Conservation (phyloP, 2,797 vertebrate genomes). For the Emys orbicularis region DNA sequence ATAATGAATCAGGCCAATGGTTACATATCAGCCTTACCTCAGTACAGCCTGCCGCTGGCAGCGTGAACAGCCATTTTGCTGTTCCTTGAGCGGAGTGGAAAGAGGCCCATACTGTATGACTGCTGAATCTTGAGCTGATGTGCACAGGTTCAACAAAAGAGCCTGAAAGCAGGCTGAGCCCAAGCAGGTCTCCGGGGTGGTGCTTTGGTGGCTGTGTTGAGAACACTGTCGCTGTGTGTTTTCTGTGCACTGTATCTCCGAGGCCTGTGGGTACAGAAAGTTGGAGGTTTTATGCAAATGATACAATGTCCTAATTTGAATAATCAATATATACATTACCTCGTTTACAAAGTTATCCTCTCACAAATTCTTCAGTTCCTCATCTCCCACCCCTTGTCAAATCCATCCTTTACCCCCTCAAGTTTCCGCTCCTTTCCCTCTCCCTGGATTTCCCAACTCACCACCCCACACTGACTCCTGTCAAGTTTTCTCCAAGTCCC, state of each 20-base stretch:
- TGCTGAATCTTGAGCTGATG: background rate
- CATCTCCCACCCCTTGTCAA: background rate
- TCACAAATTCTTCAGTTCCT: background rate
- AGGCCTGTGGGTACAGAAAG: background rate
- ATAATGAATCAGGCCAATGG: background rate
- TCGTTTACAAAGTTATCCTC: background rate
- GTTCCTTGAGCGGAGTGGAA: background rate
- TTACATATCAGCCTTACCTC: background rate
- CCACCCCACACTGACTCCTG: accelerated
- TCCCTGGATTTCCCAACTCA: background rate
- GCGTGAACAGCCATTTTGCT: background rate
- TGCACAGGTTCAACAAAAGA: background rate
- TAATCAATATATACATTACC: background rate
- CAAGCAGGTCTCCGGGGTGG: background rate
- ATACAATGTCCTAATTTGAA: background rate
- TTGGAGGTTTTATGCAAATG: background rate
- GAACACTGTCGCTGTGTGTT: background rate
- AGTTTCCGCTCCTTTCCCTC: background rate
- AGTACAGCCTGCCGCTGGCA: background rate
- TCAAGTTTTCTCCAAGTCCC: background rate
- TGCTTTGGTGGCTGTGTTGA: background rate
- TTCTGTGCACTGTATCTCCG: background rate
- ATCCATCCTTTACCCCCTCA: background rate
- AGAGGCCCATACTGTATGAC: background rate
- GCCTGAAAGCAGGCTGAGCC: background rate